Conservation (phyloP, 2,113 vertebrate genomes). For the Oreochromis niloticus region DNA sequence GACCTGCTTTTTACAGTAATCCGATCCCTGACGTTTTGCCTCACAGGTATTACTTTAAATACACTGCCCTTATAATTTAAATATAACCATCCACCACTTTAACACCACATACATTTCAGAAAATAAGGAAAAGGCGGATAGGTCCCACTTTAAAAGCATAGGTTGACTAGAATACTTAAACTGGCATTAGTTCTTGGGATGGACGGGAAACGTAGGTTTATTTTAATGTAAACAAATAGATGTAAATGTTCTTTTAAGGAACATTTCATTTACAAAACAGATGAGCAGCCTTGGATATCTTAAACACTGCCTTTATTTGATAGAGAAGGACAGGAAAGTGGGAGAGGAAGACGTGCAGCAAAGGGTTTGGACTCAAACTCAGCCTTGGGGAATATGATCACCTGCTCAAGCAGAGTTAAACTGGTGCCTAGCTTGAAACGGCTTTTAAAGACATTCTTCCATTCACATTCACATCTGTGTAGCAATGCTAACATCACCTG, state of each 20-base stretch:
- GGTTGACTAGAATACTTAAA: neutral
- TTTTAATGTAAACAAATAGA: neutral
- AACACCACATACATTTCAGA: neutral
- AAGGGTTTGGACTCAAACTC: neutral
- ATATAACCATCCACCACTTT: neutral
- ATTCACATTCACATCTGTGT: neutral
- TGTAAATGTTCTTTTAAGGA: neutral
- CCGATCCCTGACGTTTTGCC: neutral
- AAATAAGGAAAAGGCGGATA: neutral
- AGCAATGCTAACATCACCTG: neutral
- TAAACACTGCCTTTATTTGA: neutral
- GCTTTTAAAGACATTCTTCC: neutral
- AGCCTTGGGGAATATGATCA: neutral
- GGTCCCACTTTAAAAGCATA: fast-evolving
- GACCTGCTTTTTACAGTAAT: neutral
- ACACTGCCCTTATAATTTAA: neutral
- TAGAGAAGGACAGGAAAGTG: neutral
- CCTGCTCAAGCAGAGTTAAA: neutral
- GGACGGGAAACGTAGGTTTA: neutral
- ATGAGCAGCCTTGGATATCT: neutral
- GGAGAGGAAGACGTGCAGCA: neutral
- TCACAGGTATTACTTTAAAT: neutral
- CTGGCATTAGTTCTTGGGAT: neutral
- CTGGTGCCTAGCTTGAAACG: neutral
- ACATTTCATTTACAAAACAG: neutral